These are phyloP conservation scores for Cosmia trapezina DNA, from an alignment of 2,888 invertebrate genomes.

Conservation along the genomic window DNA sequence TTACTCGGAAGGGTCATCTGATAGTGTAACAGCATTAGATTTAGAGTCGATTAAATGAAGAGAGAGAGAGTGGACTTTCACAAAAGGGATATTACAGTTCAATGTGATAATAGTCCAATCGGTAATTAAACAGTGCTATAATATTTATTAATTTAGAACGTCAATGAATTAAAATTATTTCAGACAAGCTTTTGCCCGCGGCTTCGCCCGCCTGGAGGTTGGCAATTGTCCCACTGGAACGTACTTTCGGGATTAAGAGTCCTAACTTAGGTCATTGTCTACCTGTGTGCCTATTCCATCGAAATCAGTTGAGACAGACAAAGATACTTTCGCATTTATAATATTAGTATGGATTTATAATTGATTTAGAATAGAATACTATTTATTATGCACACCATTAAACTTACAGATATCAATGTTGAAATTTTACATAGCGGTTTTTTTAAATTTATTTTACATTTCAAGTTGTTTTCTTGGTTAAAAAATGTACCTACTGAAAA, in stretches of 20 bases:
- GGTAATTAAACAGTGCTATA: not conserved
- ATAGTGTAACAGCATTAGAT: slow-evolving; percentile 25
- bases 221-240: not conserved
- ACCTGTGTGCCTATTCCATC: not conserved
- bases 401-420: too few species aligned
- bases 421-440: too few species aligned
- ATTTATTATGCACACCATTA: too few species aligned
- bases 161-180: slow-evolving; percentile 1
- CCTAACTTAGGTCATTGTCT: too few species aligned
- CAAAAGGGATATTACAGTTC: not conserved
- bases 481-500: too few species aligned
- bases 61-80: slow-evolving; percentile 11
- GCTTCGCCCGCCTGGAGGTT: not conserved
- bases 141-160: not conserved
- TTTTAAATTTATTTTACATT: too few species aligned
- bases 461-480: not conserved
- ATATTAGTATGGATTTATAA: not conserved
- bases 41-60: slow-evolving; percentile 23
- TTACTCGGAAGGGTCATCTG: slow-evolving; percentile 35
- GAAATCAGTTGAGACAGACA: not conserved
- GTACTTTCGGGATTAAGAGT: not conserved
- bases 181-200: not conserved
- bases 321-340: not conserved
- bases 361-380: too few species aligned
- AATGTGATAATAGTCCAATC: slow-evolving; percentile 2